Evolutionary conservation across 2,113 vertebrate species (phyloP), one percentile per base, ranked within the genome.

Genomic region (Myotis yumanensis): DNA sequence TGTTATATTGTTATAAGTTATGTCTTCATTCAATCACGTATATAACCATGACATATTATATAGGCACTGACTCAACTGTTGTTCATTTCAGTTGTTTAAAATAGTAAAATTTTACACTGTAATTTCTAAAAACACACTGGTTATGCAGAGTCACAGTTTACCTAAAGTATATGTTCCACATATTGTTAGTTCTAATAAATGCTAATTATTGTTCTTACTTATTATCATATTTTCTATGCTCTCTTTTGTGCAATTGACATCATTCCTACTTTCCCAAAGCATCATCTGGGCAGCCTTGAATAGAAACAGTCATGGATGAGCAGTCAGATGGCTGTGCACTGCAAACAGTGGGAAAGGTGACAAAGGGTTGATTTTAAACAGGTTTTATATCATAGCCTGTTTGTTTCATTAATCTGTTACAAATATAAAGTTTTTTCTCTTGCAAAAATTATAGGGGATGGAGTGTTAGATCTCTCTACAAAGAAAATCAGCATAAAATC

Each of bases 401-500:
- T 77, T n/a, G 28, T 95, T 81, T 82, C 48, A 90, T 86, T 59
- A 23, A 75, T 22, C 37, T 97, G 76, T 97, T 97, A 35, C 95
- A 96, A 93, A 95, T 98, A 57, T 97, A 97, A 96, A 97, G 93
- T 93, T 94, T 95, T 86, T 96, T 93, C 79, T 62, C 79, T 97
- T 97, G 18, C 95, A 90, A 96, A 95, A 97, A 96, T 98, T 98
- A 94, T 97, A 98, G 98, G 98, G 99, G 99, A 99, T 98, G 99
- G 98, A 96, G 99, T 99, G 97, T 99, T 99, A 97, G 99, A 99
- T 99, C 99, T 99, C 97, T 99, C 99, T 97, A 98, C 98, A 95
- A 99, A 99, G 98, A 99, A 99, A 97, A 99, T 98, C 97, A 98
- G 96, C 98, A 97, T 98, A 97, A 98, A 97, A 98, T 98, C 98